Percentiles rank a stretch among this genome's conserved stretches.
These are phyloP conservation scores for Martes flavigula DNA, from an alignment of 2,797 vertebrate genomes.

Conservation along the genomic window DNA sequence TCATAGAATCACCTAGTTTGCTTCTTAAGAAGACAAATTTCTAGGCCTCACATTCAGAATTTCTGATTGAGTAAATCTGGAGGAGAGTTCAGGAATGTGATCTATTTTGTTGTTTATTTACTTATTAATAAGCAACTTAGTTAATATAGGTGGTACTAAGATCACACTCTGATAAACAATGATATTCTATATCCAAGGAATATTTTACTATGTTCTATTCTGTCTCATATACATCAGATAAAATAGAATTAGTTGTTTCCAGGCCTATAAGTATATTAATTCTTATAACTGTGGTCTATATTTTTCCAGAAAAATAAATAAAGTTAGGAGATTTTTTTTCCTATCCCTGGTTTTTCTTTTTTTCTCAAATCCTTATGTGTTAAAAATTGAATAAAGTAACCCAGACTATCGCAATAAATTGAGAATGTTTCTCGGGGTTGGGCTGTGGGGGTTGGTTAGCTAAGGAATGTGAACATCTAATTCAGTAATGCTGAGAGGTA, in stretches of 20 bases:
- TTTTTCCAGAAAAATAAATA: not conserved
- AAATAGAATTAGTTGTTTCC: not conserved
- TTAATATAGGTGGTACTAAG: not conserved
- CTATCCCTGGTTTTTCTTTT: too few relatives aligned
- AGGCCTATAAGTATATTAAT: not conserved
- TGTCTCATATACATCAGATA: not conserved
- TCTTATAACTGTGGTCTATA: not conserved
- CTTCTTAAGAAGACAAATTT: not conserved
- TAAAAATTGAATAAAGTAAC: not conserved
- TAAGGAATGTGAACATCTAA: not conserved
- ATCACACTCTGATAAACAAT: not conserved
- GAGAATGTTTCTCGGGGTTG: not conserved
- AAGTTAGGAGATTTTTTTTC: not conserved
- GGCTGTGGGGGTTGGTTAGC: not conserved
- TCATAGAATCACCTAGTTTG: not conserved
- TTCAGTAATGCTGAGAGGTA: not conserved
- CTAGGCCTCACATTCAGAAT: not conserved
- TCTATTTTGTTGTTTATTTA: not conserved
- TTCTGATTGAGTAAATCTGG: not conserved
- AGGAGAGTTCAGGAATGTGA: not conserved
- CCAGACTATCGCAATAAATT: not conserved
- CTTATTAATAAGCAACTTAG: not conserved
- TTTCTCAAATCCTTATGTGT: too few relatives aligned
- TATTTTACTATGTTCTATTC: not conserved
- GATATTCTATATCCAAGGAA: not conserved